phyloP scores from a whole-genome alignment of 2,888 invertebrate genomes.

The Patella depressa region DNA sequence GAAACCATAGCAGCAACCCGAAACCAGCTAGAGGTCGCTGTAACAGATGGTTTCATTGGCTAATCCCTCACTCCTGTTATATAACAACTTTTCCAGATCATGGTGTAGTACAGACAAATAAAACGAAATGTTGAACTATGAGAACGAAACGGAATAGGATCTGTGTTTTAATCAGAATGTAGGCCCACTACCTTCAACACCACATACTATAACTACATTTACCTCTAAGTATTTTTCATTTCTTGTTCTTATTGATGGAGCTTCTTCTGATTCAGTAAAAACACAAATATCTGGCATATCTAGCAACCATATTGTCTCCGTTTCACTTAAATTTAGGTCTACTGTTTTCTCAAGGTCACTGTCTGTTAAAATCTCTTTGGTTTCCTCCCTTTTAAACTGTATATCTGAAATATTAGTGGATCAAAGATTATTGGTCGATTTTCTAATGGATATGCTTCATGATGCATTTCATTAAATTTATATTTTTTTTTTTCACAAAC shows the following conservation, averaged over 20 bases:
- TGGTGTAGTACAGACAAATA: too few species aligned
- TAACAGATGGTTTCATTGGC: too few species aligned
- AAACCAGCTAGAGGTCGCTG: too few species aligned
- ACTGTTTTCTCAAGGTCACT: slow-evolving; percentile 64
- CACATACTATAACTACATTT: slow-evolving; percentile 7
- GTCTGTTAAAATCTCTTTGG: slow-evolving; percentile 62
- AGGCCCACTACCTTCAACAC: neutral
- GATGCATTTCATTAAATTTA: too few species aligned
- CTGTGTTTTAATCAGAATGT: neutral
- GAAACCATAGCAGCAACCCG: too few species aligned
- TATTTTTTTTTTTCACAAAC: too few species aligned
- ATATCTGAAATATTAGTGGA: slow-evolving; percentile 45
- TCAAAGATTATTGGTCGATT: too few species aligned
- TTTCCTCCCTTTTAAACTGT: slow-evolving; percentile 61
- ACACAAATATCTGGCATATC: slow-evolving; percentile 66
- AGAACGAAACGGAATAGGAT: neutral
- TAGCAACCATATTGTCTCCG: slow-evolving; percentile 69
- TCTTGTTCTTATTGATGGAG: slow-evolving; percentile 49
- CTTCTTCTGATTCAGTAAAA: slow-evolving; percentile 64
- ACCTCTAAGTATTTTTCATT: slow-evolving; percentile 66
- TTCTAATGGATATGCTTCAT: too few species aligned
- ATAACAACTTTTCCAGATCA: too few species aligned
- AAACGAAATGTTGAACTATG: too few species aligned
- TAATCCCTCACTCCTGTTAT: too few species aligned
- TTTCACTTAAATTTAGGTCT: slow-evolving; percentile 64